Conservation (phyloP, 92 coral and sea anemone species). For the Hydrozoanthus gracilis region DNA sequence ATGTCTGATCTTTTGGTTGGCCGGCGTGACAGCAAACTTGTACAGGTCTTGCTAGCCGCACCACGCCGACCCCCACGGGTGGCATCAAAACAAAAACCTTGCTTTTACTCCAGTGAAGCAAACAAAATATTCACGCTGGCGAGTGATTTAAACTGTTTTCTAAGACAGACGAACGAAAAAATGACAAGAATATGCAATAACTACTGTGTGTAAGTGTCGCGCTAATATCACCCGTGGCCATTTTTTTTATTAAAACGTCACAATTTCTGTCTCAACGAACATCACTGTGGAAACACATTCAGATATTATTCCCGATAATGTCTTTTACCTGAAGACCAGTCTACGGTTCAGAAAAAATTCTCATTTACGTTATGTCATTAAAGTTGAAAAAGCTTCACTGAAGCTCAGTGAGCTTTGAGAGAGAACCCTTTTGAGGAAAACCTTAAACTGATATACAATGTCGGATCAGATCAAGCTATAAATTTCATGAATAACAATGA, state of each 20-base stretch:
- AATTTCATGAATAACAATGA: conserved; percentile 45
- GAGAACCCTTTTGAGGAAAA: not conserved
- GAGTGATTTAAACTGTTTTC: not conserved
- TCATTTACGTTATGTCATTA: not conserved
- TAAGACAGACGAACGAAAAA: not conserved
- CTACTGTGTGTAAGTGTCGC: not conserved
- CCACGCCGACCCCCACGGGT: conserved; percentile 50
- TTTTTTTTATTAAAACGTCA: conserved; percentile 41
- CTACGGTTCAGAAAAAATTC: not conserved
- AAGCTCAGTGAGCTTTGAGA: not conserved
- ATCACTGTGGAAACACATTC: conserved; percentile 39
- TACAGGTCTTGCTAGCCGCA: not conserved
- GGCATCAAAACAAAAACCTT: conserved; percentile 7
- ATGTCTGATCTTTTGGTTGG: not conserved
- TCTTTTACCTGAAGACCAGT: conserved; percentile 6
- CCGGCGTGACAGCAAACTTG: not conserved
- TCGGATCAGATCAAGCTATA: conserved; percentile 27
- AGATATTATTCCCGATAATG: conserved; percentile 31
- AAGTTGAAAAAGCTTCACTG: not conserved
- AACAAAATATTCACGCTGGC: conserved; percentile 17
- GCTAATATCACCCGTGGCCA: not conserved
- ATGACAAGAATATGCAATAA: conserved; percentile 16
- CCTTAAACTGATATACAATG: conserved; percentile 7
- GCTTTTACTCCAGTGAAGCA: conserved; percentile 2
- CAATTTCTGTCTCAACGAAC: conserved; percentile 48